Conservation (phyloP, 2,113 vertebrate species). For the Neomonachus schauinslandi region DNA sequence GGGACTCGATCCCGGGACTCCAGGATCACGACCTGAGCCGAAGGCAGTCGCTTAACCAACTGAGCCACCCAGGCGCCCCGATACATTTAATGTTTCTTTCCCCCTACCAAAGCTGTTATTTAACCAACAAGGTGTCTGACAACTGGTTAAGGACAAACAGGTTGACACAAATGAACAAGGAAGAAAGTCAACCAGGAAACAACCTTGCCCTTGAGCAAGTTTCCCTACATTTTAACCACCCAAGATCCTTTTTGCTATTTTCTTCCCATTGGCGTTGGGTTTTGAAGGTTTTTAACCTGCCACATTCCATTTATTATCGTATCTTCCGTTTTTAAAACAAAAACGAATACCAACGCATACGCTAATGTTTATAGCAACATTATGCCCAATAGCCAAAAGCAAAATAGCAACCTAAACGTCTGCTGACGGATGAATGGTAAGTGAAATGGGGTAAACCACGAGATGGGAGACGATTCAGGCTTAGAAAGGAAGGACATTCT, state of each 20-base stretch:
- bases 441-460: neutral
- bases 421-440: neutral
- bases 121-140: neutral
- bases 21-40: too few species aligned
- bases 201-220: neutral
- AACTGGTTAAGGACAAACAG: neutral
- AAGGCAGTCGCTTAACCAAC: too few species aligned
- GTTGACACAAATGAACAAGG: neutral
- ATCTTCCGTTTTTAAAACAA: neutral
- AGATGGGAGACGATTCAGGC: neutral
- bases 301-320: neutral
- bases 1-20: too few species aligned
- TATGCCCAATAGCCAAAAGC: neutral
- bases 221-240: neutral
- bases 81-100: neutral
- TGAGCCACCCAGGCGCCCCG: too few species aligned
- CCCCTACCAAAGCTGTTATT: neutral
- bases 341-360: neutral
- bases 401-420: neutral
- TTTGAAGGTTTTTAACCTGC: neutral
- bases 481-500: neutral
- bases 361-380: neutral
- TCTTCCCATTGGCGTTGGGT: neutral
- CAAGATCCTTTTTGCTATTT: neutral
- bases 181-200: neutral